Conservation (phyloP, 2,113 vertebrate species). For the Hydrochoerus hydrochaeris region DNA sequence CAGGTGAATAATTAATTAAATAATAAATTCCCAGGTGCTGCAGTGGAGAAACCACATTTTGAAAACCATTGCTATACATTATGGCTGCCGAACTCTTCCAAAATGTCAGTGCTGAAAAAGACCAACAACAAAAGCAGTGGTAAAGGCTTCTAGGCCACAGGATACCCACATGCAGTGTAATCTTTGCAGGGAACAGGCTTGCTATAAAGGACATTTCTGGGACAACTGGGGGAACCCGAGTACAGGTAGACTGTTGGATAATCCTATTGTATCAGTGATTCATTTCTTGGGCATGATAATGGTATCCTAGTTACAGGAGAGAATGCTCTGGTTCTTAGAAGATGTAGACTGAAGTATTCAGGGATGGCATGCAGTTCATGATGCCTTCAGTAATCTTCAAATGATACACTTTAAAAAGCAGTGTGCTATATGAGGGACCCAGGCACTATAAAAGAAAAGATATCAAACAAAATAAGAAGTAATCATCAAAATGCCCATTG, state of each 20-base stretch:
- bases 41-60: background rate
- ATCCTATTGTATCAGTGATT: background rate
- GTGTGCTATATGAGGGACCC: background rate
- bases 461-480: background rate
- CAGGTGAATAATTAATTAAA: background rate
- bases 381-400: background rate
- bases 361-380: rapidly evolving
- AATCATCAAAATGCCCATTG: too few relatives aligned
- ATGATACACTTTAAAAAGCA: background rate
- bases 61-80: background rate
- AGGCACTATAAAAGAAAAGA: background rate
- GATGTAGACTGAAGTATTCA: background rate
- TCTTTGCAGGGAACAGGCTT: background rate
- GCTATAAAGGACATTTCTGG: background rate
- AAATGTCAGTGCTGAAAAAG: background rate
- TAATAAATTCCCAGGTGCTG: background rate
- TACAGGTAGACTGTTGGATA: background rate
- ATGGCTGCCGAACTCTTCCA: background rate
- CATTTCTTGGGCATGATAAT: background rate
- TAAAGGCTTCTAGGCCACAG: background rate
- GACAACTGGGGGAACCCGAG: background rate
- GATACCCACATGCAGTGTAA: background rate
- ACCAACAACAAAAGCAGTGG: background rate
- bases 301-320: background rate
- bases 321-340: background rate